These are phyloP conservation scores for Melieria omissa DNA, from an alignment of 2,888 invertebrate genomes.

Conservation along the genomic window DNA sequence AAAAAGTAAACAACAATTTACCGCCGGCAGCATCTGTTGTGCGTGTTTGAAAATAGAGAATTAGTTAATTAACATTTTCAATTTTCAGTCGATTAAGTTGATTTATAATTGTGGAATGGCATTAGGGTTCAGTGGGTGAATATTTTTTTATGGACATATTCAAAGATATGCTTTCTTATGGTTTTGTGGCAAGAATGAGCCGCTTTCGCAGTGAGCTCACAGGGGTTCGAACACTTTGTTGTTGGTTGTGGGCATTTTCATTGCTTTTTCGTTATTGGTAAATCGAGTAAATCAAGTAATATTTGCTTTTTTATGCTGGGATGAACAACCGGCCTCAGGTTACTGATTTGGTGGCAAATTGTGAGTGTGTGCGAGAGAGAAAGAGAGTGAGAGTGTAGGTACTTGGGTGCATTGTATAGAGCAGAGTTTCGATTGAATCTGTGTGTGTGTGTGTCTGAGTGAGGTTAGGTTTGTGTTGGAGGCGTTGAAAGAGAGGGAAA, in stretches of 20 bases:
- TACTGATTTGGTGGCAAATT: background rate
- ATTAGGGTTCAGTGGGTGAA: too few relatives aligned
- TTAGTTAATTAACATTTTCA: slow-evolving; percentile 26
- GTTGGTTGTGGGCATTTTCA: too few relatives aligned
- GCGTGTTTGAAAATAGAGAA: slow-evolving; percentile 49
- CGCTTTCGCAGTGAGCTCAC: too few relatives aligned
- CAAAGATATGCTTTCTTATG: background rate
- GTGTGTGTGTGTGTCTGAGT: slow-evolving; percentile 6
- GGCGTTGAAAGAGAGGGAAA: too few relatives aligned
- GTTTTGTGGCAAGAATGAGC: too few relatives aligned
- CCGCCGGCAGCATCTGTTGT: slow-evolving; percentile 65
- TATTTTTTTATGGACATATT: background rate
- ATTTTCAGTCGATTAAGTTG: background rate
- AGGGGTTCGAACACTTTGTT: too few relatives aligned
- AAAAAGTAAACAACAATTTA: slow-evolving; percentile 38
- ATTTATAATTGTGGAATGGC: too few relatives aligned
- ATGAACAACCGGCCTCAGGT: slow-evolving; percentile 23
- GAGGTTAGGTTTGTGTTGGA: background rate
- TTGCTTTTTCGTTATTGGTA: too few relatives aligned
- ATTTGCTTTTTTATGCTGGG: slow-evolving; percentile 13
- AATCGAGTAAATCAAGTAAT: background rate
- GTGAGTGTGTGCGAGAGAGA: background rate
- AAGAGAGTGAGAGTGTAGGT: background rate
- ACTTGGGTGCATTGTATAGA: background rate
- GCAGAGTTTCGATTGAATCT: background rate